Percentiles rank a stretch among this genome's conserved stretches.
phyloP scores from a whole-genome alignment of 2,113 vertebrate species.

The Passer domesticus region DNA sequence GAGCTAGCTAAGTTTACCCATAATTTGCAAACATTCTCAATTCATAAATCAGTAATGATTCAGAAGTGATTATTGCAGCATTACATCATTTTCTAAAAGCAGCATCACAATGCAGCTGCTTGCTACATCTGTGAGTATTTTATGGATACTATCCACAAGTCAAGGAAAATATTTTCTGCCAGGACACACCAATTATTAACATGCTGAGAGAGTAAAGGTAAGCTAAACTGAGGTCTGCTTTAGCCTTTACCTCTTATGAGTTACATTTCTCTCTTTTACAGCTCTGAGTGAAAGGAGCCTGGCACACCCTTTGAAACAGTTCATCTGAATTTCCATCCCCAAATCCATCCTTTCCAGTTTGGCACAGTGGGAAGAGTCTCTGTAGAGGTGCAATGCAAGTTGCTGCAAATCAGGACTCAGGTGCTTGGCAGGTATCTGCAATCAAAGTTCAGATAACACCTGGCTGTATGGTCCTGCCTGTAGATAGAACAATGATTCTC shows the following conservation, averaged over 20 bases:
- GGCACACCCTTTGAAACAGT: not conserved
- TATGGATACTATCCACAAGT: not conserved
- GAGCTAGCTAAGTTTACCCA: not conserved
- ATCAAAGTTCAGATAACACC: constrained; percentile 22
- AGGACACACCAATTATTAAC: not conserved
- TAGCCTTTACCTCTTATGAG: not conserved
- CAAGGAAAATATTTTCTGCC: constrained; percentile 12
- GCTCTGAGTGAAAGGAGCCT: not conserved
- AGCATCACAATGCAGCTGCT: constrained; percentile 43
- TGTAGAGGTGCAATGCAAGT: not conserved
- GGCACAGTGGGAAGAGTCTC: not conserved
- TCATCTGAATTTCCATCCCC: constrained; percentile 12
- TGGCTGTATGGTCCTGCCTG: not conserved
- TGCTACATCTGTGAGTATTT: constrained; percentile 26
- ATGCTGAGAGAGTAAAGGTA: not conserved
- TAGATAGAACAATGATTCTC: not conserved
- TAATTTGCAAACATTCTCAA: constrained; percentile 40
- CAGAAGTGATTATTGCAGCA: constrained; percentile 25
- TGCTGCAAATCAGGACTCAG: constrained; percentile 38
- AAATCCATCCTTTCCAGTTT: not conserved
- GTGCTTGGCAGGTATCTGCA: constrained; percentile 31
- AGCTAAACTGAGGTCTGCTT: not conserved
- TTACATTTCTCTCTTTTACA: not conserved
- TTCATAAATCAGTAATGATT: constrained; percentile 38
- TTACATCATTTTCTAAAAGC: constrained; percentile 44